Evolutionary conservation across 2,797 vertebrate genomes (phyloP), one percentile per base, ranked within the genome.

Genomic region (Triplophysa bombifrons): DNA sequence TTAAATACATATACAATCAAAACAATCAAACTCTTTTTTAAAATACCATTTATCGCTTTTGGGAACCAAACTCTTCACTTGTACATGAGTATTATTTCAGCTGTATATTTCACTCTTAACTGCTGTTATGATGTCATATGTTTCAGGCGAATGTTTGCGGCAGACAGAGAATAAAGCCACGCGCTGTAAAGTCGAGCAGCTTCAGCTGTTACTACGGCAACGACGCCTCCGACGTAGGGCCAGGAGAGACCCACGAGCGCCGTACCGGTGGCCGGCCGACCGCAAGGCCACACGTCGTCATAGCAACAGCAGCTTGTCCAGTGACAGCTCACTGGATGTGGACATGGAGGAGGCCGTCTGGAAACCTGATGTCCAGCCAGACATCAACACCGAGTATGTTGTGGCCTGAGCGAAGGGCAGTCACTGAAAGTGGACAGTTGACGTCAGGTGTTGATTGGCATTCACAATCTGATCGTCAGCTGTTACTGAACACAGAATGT

Each of bases 171-270:
- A 97, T 88, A 91, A 93, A 0, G 94, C 94, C 0, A 93, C 96
- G 0, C 96, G 97, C 65, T 94, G 93, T 88, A 98, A 98, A 85
- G 93, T 99, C 16, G 93, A 99, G 84, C 95, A 92, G 1, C 92
- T 99, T 65, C 96, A 97, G 92, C 90, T 95, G 66, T 85, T 98
- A 75, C 93, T 98, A 91, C 94, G 96, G 89, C 96, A 97, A 89
- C 93, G 94, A 66, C 93, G 94, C 44, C 91, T 96, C 56, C 95
- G 93, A 30, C 90, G 95, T 67, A 93, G 93, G 88, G 94, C 93
- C 0, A 92, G 94, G 2, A 87, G 96, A 7, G 93, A 93, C 16
- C 92, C 92, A 0, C 88, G 93, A 0, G 90, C 88, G 0, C 94
- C 94, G 0, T 94, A 93, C 83, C 92, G 89, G 80, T 94, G 94